Base-by-base conservation (phyloP, 2,113 vertebrate species). In the Sorex araneus region DNA sequence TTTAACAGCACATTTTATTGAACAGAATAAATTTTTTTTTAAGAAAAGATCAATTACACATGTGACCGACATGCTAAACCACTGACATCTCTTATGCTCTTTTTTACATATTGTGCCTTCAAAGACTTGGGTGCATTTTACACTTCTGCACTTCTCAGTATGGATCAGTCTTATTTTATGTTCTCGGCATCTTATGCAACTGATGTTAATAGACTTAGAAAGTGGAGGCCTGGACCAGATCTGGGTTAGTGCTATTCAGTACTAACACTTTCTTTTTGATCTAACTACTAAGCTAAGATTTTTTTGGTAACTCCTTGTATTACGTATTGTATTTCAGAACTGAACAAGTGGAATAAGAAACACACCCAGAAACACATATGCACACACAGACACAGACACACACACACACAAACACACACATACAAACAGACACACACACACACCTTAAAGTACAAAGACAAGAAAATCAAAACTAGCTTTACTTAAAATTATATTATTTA, bases 161-260 rank as follows among this genome's bases (percentile, higher is more conserved):
- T 47, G n/a, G 36, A 75, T 0, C 18, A 25, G 11, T 6, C 40
- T 13, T 6, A 13, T 13, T 7, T 8, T 27, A 18, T 18, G 40
- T 8, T 19, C 12, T 45, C n/a, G 28, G n/a, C 0, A 43, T n/a
- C 4, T 6, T 1, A 1, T 12, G 45, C 21, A 18, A 8, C 25
- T 63, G n/a, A 32, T 54, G 36, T 27, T 8, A 3, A 28, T 36
- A 1, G 19, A 28, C 67, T 57, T 36, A 70, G 85, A 8, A 0
- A 9, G 11, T 1, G 0, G 1, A 0, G 28, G n/a, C 16, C 4
- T 74, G 6, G 11, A 7, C 1, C 0, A 8, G n/a, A 25, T 27
- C 19, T 57, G 2, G 8, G 13, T 19, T 2, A 3, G 0, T 7
- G 13, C 71, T 69, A 11, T 50, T 80, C 21, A 8, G 15, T 25